phyloP scores from a whole-genome alignment of 2,888 invertebrate genomes.

The Ochropacha duplaris region DNA sequence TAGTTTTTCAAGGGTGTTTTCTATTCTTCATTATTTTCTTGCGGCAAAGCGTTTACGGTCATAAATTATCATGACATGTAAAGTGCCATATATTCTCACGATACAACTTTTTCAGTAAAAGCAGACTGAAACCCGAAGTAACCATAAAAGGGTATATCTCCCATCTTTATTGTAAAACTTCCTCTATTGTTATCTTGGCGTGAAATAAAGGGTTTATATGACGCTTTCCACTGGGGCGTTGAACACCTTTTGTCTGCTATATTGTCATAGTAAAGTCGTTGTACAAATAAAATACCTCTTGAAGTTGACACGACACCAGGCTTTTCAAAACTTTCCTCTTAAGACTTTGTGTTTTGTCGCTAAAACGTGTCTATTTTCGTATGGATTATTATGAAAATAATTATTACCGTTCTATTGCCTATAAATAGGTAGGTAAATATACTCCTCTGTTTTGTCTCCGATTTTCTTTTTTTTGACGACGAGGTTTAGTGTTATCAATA shows the following conservation, averaged over 20 bases:
- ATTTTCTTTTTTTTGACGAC: no score
- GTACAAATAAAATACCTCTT: not conserved
- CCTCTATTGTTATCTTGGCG: not conserved
- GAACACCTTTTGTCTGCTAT: not conserved
- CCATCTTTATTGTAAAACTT: constrained; percentile 1
- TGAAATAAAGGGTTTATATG: not conserved
- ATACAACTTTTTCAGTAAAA: not conserved
- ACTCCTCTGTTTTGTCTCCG: no score
- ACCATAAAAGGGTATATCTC: not conserved
- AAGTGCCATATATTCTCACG: not conserved
- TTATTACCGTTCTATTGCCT: no score
- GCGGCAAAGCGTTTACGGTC: not conserved
- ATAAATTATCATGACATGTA: not conserved
- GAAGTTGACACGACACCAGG: not conserved
- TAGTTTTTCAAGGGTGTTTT: not conserved
- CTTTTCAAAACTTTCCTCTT: no score
- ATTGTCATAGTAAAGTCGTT: not conserved
- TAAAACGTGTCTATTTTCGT: no score
- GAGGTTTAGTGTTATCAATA: no score
- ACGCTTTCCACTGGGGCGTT: not conserved
- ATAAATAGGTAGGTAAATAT: no score
- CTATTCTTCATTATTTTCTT: not conserved
- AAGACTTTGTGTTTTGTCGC: no score
- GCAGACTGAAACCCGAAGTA: not conserved
- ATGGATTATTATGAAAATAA: no score